Percentiles rank a stretch among this genome's conserved stretches.
Conservation (phyloP, 2,797 vertebrate species). For the Poeciliopsis turneri region DNA sequence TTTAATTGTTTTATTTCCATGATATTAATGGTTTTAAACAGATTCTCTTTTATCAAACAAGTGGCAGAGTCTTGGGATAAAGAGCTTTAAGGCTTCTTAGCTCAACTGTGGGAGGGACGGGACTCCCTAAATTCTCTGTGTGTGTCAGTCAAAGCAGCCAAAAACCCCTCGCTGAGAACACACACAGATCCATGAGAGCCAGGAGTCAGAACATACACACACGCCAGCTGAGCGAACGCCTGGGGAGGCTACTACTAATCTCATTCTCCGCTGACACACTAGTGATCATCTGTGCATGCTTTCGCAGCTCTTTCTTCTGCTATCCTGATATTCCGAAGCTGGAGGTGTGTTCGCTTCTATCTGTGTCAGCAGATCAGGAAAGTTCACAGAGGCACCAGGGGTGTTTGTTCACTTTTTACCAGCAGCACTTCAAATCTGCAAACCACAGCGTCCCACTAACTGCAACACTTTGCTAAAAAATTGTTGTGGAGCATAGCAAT, state of each 20-base stretch:
- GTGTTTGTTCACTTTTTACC: constrained; percentile 34
- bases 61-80: constrained; percentile 42
- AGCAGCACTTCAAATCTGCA: constrained; percentile 52
- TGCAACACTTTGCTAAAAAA: constrained; percentile 29
- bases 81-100: constrained; percentile 64
- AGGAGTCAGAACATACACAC: constrained; percentile 17
- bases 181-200: constrained; percentile 56
- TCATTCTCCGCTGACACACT: constrained; percentile 69
- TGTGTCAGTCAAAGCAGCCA: constrained; percentile 65
- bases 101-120: constrained; percentile 54
- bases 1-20: constrained; percentile 47
- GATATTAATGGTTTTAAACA: constrained; percentile 30
- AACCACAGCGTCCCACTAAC: constrained; percentile 35
- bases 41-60: constrained; percentile 55
- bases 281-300: constrained; percentile 55
- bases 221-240: constrained; percentile 49
- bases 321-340: constrained; percentile 39
- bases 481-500: constrained; percentile 8
- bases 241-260: constrained; percentile 65
- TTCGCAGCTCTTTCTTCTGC: constrained; percentile 45
- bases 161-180: constrained; percentile 57
- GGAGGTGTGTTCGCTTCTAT: constrained; percentile 50
- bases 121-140: constrained; percentile 61
- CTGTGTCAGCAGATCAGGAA: constrained; percentile 56
- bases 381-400: constrained; percentile 48